Conservation (phyloP, 2,113 vertebrate genomes). For the Carassius auratus region DNA sequence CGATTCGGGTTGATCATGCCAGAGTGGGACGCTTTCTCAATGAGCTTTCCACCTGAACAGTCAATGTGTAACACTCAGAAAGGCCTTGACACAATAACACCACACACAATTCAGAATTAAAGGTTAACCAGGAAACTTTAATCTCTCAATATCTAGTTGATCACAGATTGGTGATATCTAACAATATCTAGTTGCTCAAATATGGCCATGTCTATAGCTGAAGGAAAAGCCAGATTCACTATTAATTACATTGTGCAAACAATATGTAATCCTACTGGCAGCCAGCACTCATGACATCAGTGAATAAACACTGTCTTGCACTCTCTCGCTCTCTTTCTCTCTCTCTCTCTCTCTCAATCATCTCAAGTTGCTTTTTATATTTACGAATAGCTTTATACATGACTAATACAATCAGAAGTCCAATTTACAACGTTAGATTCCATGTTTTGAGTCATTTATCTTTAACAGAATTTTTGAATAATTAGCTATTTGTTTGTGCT, state of each 20-base stretch:
- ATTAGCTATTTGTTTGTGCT: neutral
- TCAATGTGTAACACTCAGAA: constrained; percentile 28
- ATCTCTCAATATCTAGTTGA: constrained; percentile 6
- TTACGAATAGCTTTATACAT: no score
- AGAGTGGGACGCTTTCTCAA: constrained; percentile 89
- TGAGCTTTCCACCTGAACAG: constrained; percentile 80
- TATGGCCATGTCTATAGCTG: constrained; percentile 13
- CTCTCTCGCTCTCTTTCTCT: constrained; percentile 62
- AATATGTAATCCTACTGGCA: constrained; percentile 65
- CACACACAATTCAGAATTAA: neutral
- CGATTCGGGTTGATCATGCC: constrained; percentile 97
- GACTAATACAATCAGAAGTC: no score
- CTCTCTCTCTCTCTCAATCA: no score
- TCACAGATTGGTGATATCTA: neutral
- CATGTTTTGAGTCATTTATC: no score
- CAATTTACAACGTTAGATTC: no score
- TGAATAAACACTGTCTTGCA: constrained; percentile 55
- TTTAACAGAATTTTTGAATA: no score
- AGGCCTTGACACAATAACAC: neutral
- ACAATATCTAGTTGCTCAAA: neutral
- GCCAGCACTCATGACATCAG: constrained; percentile 62
- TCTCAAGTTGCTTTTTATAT: no score
- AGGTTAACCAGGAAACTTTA: neutral
- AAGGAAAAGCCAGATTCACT: constrained; percentile 16
- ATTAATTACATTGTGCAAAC: constrained; percentile 56